Conservation (phyloP, 2,797 vertebrate species). For the Triplophysa yarkandensis region DNA sequence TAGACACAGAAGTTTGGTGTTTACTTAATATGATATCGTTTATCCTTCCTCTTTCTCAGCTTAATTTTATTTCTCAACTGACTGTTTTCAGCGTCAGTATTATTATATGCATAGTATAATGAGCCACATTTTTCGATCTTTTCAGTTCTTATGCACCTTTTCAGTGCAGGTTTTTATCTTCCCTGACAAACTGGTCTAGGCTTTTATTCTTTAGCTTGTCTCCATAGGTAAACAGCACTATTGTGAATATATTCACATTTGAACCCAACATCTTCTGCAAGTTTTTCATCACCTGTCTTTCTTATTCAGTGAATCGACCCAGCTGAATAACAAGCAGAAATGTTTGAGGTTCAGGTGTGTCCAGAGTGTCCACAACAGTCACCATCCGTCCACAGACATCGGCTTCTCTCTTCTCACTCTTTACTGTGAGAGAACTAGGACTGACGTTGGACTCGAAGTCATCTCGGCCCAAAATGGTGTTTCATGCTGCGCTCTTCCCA, state of each 20-base stretch:
- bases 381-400: slow-evolving; percentile 28
- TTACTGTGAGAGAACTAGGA: slow-evolving; percentile 20
- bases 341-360: slow-evolving; percentile 40
- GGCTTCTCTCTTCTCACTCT: slow-evolving; percentile 27
- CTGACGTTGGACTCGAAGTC: slow-evolving; percentile 44
- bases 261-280: slow-evolving; percentile 33
- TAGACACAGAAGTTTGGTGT: too few relatives aligned
- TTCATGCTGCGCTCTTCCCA: slow-evolving; percentile 47
- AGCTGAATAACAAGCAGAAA: slow-evolving; percentile 45
- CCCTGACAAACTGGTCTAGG: slow-evolving; percentile 16
- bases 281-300: slow-evolving; percentile 26
- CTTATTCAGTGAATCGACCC: slow-evolving; percentile 47
- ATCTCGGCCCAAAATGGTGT: slow-evolving; percentile 36
- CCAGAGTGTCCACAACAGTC: slow-evolving; percentile 48
- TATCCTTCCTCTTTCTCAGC: not conserved
- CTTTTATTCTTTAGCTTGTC: slow-evolving; percentile 26
- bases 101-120: slow-evolving; percentile 7
- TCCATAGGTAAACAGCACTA: slow-evolving; percentile 34
- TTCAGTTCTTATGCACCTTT: too few relatives aligned
- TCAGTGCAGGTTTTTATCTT: slow-evolving; percentile 15
- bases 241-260: slow-evolving; percentile 20
- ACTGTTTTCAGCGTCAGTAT: slow-evolving; percentile 9
- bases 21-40: too few relatives aligned
- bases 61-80: slow-evolving; percentile 6
- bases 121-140: not conserved